phyloP scores from a whole-genome alignment of 2,113 vertebrate genomes.

The Circaetus gallicus region DNA sequence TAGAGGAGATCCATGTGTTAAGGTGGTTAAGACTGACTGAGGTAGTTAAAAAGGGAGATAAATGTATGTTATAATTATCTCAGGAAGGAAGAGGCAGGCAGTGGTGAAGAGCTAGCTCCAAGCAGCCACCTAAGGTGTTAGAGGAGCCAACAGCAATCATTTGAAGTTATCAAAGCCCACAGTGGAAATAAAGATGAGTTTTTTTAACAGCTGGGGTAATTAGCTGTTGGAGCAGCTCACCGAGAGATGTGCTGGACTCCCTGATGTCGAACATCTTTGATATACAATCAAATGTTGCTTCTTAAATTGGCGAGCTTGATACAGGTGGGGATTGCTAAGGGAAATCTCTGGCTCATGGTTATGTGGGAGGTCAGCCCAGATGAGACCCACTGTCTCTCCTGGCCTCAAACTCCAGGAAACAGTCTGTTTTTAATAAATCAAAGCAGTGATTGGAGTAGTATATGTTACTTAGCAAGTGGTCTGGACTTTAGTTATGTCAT shows the following conservation, averaged over 20 bases:
- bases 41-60: not conserved
- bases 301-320: not conserved
- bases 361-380: not conserved
- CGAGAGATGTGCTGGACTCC: not conserved
- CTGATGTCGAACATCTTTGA: not conserved
- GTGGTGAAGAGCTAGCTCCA: not conserved
- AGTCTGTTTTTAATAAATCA: not conserved
- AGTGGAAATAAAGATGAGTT: not conserved
- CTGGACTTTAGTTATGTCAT: not conserved
- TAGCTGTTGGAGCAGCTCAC: not conserved
- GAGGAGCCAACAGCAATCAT: not conserved
- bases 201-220: not conserved
- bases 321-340: not conserved
- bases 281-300: not conserved
- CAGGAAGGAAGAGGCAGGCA: not conserved
- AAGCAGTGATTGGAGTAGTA: not conserved
- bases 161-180: not conserved
- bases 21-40: not conserved
- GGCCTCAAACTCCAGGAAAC: not conserved
- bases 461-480: not conserved
- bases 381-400: not conserved
- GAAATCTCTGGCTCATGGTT: not conserved
- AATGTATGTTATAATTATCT: not conserved
- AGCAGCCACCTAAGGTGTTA: not conserved
- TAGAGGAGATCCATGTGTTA: fast-evolving